Conservation (phyloP, 2,113 vertebrate genomes). For the Dicaeum eximium region DNA sequence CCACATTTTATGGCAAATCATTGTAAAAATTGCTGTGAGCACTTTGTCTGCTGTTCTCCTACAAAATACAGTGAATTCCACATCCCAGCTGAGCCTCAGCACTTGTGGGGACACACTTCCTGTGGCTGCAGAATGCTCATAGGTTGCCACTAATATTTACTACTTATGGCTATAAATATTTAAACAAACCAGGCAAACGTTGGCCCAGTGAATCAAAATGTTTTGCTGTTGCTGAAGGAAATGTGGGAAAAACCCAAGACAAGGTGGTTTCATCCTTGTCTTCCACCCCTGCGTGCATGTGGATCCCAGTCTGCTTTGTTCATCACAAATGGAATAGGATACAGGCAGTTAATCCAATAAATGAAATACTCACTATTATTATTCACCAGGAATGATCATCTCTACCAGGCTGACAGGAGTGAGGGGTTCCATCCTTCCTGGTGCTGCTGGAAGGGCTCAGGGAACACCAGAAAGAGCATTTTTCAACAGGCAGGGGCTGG, state of each 20-base stretch:
- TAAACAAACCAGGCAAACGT: background rate
- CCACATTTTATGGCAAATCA: background rate
- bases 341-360: background rate
- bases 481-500: background rate
- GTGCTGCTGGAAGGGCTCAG: background rate
- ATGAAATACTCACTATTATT: background rate
- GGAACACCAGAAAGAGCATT: background rate
- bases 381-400: background rate
- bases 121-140: rapidly evolving
- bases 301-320: background rate
- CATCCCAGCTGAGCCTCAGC: background rate
- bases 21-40: background rate
- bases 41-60: background rate
- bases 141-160: background rate
- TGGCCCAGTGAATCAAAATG: background rate
- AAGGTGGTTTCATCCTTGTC: background rate
- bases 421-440: background rate
- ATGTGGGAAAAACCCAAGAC: background rate
- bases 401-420: background rate
- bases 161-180: background rate
- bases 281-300: rapidly evolving
- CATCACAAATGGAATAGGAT: background rate
- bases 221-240: background rate
- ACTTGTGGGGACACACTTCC: background rate
- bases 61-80: background rate